Conservation (phyloP, 1,140 invertebrate species). For the Drosophila busckii region DNA sequence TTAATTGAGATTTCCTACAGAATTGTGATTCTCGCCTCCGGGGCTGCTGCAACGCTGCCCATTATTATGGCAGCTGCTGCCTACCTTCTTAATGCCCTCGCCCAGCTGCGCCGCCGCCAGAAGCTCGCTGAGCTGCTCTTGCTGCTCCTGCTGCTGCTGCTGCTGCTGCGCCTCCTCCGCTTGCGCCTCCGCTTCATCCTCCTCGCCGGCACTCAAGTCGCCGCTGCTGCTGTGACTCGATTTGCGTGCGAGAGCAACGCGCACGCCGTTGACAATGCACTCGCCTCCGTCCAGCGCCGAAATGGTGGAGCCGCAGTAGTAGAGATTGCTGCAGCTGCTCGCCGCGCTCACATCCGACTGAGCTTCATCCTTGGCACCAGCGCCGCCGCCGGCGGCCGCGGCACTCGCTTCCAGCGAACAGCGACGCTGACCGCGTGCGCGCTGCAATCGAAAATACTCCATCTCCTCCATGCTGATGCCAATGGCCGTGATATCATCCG, state of each 20-base stretch:
- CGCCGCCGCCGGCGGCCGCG: conserved; percentile 22
- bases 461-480: conserved; percentile 84
- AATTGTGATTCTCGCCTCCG: conserved; percentile 43
- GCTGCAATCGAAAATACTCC: conserved; percentile 82
- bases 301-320: conserved; percentile 80
- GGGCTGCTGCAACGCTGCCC: conserved; percentile 3
- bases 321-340: conserved; percentile 84
- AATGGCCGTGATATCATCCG: conserved; percentile 84
- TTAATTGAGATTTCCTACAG: conserved; percentile 70
- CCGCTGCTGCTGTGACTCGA: conserved; percentile 82
- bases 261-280: conserved; percentile 79
- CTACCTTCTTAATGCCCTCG: conserved; percentile 65
- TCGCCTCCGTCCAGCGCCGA: conserved; percentile 81
- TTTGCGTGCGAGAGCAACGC: conserved; percentile 80
- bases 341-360: conserved; percentile 82
- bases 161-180: conserved; percentile 8
- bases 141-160: conserved; percentile 4
- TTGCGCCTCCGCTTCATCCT: conserved; percentile 59
- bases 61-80: conserved; percentile 34
- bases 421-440: conserved; percentile 71
- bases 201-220: conserved; percentile 85
- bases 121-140: conserved; percentile 51
- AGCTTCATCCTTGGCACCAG: conserved; percentile 54
- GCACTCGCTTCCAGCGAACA: conserved; percentile 64
- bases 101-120: conserved; percentile 55